A percentile compares a stretch with the other conserved stretches of the same genome.
These are phyloP conservation scores for Sapajus apella DNA, from an alignment of 2,113 vertebrate species.

Conservation along the genomic window DNA sequence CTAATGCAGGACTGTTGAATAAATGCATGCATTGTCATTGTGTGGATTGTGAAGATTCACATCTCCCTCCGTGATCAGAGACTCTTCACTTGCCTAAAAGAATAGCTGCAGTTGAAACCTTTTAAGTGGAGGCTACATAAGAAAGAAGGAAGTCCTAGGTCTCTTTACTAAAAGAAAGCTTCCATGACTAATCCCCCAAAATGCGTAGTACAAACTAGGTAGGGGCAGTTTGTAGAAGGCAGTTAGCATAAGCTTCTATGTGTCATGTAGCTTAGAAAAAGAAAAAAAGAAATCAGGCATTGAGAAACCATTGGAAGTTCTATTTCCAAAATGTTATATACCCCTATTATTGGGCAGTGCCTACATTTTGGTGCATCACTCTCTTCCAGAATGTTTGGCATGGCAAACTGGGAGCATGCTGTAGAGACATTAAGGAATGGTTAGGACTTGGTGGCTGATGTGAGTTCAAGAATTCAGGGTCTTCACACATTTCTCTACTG, in stretches of 20 bases:
- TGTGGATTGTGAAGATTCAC: background rate
- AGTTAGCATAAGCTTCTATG: background rate
- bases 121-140: background rate
- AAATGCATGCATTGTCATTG: background rate
- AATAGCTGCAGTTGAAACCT: background rate
- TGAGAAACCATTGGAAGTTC: background rate
- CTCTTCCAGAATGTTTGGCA: background rate
- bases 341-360: background rate
- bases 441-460: background rate
- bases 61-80: background rate
- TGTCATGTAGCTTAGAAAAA: background rate
- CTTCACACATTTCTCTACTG: background rate
- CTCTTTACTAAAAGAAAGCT: background rate
- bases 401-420: background rate
- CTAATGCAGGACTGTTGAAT: background rate
- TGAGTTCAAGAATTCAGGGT: background rate
- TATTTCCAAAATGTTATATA: background rate
- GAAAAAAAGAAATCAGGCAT: background rate
- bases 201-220: background rate
- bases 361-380: background rate
- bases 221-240: background rate
- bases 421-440: background rate
- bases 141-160: background rate
- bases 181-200: background rate
- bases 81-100: background rate